These are phyloP conservation scores for Sycon ciliatum DNA, from an alignment of 37 sponge, comb jelly and placozoan species.

Conservation along the genomic window DNA sequence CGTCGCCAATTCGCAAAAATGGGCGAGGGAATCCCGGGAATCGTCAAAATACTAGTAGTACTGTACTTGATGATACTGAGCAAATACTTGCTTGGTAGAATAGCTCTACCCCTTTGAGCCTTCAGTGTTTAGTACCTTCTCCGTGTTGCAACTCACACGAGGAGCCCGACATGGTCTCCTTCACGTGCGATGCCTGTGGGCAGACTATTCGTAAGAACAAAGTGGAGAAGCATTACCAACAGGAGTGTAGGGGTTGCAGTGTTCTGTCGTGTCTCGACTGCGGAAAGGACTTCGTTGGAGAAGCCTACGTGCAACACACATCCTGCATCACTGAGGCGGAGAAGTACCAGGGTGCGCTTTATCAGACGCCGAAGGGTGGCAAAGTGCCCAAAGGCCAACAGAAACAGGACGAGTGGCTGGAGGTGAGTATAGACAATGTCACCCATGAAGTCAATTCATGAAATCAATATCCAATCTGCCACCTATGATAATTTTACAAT, in stretches of 20 bases:
- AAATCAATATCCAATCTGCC: not conserved
- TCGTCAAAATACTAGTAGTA: too few species aligned
- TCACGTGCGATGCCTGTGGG: constrained; percentile 96
- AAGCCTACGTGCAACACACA: constrained; percentile 69
- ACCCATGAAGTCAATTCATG: not conserved
- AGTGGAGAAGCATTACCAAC: constrained; percentile 84
- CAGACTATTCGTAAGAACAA: constrained; percentile 83
- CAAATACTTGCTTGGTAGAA: too few species aligned
- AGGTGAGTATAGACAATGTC: constrained; percentile 37
- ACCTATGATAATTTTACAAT: too few species aligned
- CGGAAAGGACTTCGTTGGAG: constrained; percentile 79
- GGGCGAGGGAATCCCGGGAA: too few species aligned
- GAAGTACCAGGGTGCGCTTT: constrained; percentile 90
- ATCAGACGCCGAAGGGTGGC: constrained; percentile 43
- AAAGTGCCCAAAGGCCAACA: constrained; percentile 60
- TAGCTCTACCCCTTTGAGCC: too few species aligned
- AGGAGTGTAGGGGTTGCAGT: constrained; percentile 51
- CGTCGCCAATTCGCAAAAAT: too few species aligned
- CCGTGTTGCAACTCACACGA: too few species aligned
- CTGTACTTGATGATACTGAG: too few species aligned
- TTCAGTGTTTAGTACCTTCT: too few species aligned
- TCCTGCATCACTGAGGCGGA: constrained; percentile 88
- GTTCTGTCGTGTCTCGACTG: constrained; percentile 97
- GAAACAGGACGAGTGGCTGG: constrained; percentile 89
- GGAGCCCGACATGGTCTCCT: constrained; percentile 97